phyloP scores from a whole-genome alignment of 64 coral and sea anemone genomes.

The Porites lutea region DNA sequence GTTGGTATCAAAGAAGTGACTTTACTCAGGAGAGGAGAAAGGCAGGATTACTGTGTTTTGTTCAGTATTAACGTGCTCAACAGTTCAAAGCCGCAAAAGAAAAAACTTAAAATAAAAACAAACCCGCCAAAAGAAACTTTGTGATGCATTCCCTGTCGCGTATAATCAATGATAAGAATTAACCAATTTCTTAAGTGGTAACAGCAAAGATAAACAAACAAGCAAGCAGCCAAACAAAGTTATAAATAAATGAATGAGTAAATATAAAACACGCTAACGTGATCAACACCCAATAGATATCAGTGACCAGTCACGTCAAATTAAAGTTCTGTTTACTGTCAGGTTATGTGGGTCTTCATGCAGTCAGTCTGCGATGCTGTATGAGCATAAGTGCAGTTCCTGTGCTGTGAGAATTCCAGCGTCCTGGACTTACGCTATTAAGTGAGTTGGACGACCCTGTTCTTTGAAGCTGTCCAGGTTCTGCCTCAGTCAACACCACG shows the following conservation, averaged over 20 bases:
- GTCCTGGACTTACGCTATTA: constrained; percentile 85
- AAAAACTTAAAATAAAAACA: no score
- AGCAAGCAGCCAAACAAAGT: not conserved
- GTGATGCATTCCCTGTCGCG: no score
- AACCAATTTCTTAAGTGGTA: no score
- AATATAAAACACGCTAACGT: not conserved
- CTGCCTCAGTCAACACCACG: constrained; percentile 69
- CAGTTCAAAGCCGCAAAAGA: no score
- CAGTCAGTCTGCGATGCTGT: not conserved
- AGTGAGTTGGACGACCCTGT: constrained; percentile 82
- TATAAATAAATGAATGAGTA: not conserved
- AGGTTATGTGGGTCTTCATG: not conserved
- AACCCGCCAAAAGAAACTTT: no score
- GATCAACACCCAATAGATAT: not conserved
- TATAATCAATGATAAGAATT: no score
- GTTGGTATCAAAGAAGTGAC: no score
- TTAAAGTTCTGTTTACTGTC: not conserved
- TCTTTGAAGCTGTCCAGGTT: constrained; percentile 83
- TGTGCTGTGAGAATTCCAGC: not conserved
- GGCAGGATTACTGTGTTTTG: no score
- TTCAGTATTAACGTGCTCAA: no score
- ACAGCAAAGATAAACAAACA: not conserved
- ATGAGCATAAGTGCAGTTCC: not conserved
- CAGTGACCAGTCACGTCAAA: not conserved
- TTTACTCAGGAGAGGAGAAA: no score